Evolutionary conservation across 2,113 vertebrate genomes (phyloP).

Genomic region (human (Homo sapiens)): DNA sequence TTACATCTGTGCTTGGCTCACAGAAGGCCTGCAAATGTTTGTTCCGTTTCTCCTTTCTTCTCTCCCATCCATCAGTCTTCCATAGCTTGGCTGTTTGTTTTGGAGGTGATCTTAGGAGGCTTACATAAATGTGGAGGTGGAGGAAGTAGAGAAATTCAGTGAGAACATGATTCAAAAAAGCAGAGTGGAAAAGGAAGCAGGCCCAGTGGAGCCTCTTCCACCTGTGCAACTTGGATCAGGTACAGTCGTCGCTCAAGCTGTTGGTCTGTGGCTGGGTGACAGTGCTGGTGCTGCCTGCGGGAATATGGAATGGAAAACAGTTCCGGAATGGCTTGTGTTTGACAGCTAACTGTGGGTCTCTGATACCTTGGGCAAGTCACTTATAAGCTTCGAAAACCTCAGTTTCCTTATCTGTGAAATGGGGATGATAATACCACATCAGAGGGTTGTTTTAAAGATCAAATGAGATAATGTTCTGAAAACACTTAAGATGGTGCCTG

Average conservation of each 20-base stretch:
- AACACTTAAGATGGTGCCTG: no score
- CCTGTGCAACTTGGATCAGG: not conserved
- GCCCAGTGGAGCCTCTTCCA: not conserved
- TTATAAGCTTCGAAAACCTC: not conserved
- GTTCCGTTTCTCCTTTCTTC: not conserved
- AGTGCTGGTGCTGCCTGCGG: accelerated
- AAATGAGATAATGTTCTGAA: not conserved
- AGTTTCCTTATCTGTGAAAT: not conserved
- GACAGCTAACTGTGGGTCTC: not conserved
- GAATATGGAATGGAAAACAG: not conserved
- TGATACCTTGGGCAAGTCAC: not conserved
- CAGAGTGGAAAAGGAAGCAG: not conserved
- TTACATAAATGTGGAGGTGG: not conserved
- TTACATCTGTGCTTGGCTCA: not conserved
- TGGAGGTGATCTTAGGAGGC: not conserved
- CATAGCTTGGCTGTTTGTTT: not conserved
- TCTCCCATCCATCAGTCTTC: not conserved
- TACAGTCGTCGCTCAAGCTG: not conserved
- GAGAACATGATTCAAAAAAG: not conserved
- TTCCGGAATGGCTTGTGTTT: not conserved
- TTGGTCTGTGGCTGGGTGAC: not conserved
- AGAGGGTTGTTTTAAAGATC: not conserved
- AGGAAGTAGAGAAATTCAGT: not conserved
- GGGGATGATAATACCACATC: not conserved
- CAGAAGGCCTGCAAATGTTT: not conserved